These are phyloP conservation scores for Oreocharis arfaki DNA, from an alignment of 2,113 vertebrate genomes.

Conservation along the genomic window DNA sequence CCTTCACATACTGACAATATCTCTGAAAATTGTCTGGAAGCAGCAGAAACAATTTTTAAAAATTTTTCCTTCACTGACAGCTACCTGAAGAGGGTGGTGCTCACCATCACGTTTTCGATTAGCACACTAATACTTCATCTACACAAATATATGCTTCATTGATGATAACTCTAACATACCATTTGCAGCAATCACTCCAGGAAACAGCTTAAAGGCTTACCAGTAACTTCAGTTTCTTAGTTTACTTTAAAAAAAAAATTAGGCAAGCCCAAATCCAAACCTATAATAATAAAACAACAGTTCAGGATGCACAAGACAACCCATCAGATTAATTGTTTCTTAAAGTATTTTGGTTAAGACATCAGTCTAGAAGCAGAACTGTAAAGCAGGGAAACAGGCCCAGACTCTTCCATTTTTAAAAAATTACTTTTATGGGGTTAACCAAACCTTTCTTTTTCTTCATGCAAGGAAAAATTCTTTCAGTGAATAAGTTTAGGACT, in stretches of 20 bases:
- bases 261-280: not conserved
- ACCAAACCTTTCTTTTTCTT: not conserved
- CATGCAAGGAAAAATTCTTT: not conserved
- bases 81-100: not conserved
- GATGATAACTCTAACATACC: not conserved
- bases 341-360: not conserved
- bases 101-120: not conserved
- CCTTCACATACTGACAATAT: not conserved
- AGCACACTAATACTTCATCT: not conserved
- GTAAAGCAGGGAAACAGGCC: not conserved
- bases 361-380: not conserved
- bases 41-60: not conserved
- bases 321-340: not conserved
- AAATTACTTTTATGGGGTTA: not conserved
- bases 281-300: not conserved
- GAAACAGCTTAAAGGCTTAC: not conserved
- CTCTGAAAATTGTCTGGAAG: not conserved
- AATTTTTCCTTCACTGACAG: not conserved
- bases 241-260: not conserved
- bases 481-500: not conserved
- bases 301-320: not conserved
- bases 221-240: not conserved
- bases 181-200: not conserved
- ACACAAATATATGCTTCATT: not conserved
- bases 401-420: fast-evolving